These are phyloP conservation scores for Hylaeus anthracinus DNA, from an alignment of 1,140 invertebrate species.

Conservation along the genomic window DNA sequence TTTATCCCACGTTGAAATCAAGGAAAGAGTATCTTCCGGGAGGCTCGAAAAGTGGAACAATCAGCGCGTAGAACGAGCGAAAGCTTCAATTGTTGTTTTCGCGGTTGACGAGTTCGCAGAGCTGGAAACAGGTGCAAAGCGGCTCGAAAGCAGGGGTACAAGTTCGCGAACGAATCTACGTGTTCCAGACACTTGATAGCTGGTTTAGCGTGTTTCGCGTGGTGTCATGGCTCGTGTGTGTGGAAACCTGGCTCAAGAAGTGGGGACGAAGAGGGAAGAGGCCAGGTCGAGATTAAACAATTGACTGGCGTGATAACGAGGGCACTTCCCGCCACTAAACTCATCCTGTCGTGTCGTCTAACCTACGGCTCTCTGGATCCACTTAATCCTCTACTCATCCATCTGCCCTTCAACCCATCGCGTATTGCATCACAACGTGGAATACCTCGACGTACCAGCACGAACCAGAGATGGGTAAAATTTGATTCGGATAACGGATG, in stretches of 20 bases:
- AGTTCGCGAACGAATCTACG: constrained; percentile 33
- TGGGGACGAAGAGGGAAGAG: constrained; percentile 23
- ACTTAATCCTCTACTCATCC: constrained; percentile 54
- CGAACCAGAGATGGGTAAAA: not conserved
- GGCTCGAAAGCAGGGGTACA: constrained; percentile 8
- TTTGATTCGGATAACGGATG: too few species aligned
- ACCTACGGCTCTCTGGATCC: constrained; percentile 40
- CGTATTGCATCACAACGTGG: constrained; percentile 25
- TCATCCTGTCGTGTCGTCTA: constrained; percentile 67
- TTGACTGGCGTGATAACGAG: constrained; percentile 75
- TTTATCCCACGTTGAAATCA: too few species aligned
- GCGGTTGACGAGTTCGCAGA: not conserved
- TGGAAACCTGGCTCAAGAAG: constrained; percentile 25
- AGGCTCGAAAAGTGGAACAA: not conserved
- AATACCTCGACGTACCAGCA: not conserved
- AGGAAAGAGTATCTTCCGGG: not conserved
- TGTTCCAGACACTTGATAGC: constrained; percentile 56
- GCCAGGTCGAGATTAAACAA: constrained; percentile 69
- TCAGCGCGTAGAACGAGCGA: not conserved
- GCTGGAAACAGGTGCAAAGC: constrained; percentile 14
- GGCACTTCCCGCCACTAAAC: constrained; percentile 73
- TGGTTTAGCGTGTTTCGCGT: constrained; percentile 61
- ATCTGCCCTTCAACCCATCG: constrained; percentile 57
- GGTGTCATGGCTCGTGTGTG: constrained; percentile 51
- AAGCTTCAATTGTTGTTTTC: not conserved